Evolutionary conservation across 2,888 invertebrate species (phyloP), one percentile per base, ranked within the genome.

Genomic region (Dynastes grantii): DNA sequence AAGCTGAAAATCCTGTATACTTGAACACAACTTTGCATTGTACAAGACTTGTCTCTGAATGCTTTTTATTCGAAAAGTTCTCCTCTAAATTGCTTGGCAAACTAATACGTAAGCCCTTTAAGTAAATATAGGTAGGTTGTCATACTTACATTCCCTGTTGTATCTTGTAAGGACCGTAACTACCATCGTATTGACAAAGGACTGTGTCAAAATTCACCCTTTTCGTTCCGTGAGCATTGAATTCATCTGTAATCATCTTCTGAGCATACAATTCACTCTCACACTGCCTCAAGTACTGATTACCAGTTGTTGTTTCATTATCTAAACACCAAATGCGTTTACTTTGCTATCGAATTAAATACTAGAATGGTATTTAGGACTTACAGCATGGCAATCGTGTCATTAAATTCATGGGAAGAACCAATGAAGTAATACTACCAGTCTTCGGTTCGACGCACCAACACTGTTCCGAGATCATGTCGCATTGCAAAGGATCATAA

Each of bases 401-500:
- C 91, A 93, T 92, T 84, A 93, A 90, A 5, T 86, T 87, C 83
- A 92, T 90, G 0, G 91, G 92, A 8, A 94, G 90, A 0, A 92
- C 91, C 55, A 90, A 86, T 11, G 91, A 89, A 55, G 85, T 88
- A 1, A 93, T 90, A 82, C 91, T 90, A 27, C 94, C 94, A 71
- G 92, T 93, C 84, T 85, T 89, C 0, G 90, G 88, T 55, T 93
- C 90, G 1, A 91, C 93, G 86, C 94, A 94, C 94, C 94, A 94
- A 85, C 94, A 94, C 81, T 93, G 85, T 1, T 92, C 84, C 5
- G 68, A 70, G 2, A 11, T 83, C 80, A 85, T 37, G 49, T 93
- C 92, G 84, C 94, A 94, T 85, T 94, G 94, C 40, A 94, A 86
- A 29, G 90, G 88, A 84, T 94, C 94, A 85, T 91, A 94, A 88